Evolutionary conservation across 2,113 vertebrate species (phyloP).

Genomic region (Elgaria multicarinata): DNA sequence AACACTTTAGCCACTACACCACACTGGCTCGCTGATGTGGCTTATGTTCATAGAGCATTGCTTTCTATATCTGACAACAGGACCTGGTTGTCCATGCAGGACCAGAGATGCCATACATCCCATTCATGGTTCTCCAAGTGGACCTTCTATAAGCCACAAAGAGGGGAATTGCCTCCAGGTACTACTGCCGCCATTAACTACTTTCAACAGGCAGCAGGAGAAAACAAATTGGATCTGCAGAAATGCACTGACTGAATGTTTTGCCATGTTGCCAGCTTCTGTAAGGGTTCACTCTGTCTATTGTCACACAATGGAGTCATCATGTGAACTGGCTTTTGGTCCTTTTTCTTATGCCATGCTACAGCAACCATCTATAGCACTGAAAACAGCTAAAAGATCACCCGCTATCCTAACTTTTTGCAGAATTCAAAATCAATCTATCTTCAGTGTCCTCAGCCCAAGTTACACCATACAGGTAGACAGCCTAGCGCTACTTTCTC

Average conservation of each 20-base stretch:
- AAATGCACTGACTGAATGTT: background rate
- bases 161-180: background rate
- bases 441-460: conserved; percentile 35
- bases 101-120: background rate
- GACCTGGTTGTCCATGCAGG: background rate
- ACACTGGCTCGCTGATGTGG: too few relatives aligned
- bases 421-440: conserved; percentile 31
- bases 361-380: conserved; percentile 14
- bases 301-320: too few relatives aligned
- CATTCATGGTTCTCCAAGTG: background rate
- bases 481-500: background rate
- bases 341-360: conserved; percentile 18
- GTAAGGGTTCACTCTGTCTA: background rate
- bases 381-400: conserved; percentile 29
- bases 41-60: background rate
- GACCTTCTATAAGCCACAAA: background rate
- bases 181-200: background rate
- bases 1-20: too few relatives aligned
- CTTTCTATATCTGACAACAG: background rate
- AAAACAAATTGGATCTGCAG: background rate
- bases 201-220: background rate
- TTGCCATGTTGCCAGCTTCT: background rate
- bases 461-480: conserved; percentile 26
- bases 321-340: background rate
- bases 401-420: conserved; percentile 35